Conservation (phyloP, 2,888 invertebrate species). For the Galerucella nymphaeae region DNA sequence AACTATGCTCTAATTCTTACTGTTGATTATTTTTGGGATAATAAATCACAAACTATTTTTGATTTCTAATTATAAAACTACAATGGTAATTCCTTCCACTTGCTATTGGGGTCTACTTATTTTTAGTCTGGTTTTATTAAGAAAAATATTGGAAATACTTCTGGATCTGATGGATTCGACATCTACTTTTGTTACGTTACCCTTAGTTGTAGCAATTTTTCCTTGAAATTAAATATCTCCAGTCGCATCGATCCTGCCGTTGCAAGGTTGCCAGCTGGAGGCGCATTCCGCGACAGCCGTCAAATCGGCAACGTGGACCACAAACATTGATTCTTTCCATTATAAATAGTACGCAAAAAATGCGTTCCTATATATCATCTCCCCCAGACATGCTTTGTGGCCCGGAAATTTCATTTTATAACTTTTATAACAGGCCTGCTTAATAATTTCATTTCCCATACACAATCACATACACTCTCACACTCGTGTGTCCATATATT, state of each 20-base stretch:
- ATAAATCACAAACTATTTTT: too few relatives aligned
- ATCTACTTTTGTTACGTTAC: slow-evolving; percentile 7
- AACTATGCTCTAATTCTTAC: too few relatives aligned
- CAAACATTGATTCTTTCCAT: slow-evolving; percentile 66
- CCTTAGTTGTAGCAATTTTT: slow-evolving; percentile 12
- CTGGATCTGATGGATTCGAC: neutral
- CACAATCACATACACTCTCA: slow-evolving; percentile 53
- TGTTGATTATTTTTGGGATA: too few relatives aligned
- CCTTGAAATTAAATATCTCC: slow-evolving; percentile 30
- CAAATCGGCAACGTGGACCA: slow-evolving; percentile 49
- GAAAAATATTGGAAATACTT: too few relatives aligned
- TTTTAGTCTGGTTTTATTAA: too few relatives aligned
- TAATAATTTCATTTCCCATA: slow-evolving; percentile 62
- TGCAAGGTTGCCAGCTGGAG: slow-evolving; percentile 55
- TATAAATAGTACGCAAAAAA: slow-evolving; percentile 67
- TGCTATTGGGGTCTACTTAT: too few relatives aligned
- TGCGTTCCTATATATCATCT: slow-evolving; percentile 66
- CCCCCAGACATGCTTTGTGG: slow-evolving; percentile 64
- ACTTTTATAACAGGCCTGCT: slow-evolving; percentile 64
- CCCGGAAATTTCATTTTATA: slow-evolving; percentile 66
- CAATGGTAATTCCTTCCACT: too few relatives aligned
- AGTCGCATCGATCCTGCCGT: slow-evolving; percentile 56
- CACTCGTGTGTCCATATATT: slow-evolving; percentile 34
- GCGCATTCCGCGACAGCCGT: slow-evolving; percentile 56
- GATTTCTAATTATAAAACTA: too few relatives aligned